These are phyloP conservation scores for Calidris pugnax DNA, from an alignment of 2,113 vertebrate genomes.

Conservation along the genomic window DNA sequence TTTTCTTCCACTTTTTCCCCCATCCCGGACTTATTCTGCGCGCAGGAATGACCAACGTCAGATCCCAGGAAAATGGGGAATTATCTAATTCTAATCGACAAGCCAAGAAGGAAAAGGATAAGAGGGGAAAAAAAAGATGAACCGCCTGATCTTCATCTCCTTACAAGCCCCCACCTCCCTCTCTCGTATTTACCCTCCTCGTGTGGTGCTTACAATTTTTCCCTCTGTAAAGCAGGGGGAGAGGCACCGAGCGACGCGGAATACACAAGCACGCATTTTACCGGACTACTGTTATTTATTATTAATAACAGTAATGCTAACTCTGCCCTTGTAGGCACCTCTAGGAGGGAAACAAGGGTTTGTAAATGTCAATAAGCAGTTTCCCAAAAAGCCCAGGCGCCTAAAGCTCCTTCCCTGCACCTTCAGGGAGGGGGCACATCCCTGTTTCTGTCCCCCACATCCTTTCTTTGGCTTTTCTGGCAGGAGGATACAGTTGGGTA, in stretches of 20 bases:
- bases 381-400: not conserved
- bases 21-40: not conserved
- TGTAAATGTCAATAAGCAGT: not conserved
- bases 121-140: not conserved
- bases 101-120: not conserved
- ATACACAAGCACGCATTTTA: conserved; percentile 33
- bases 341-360: not conserved
- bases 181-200: not conserved
- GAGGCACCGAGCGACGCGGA: not conserved
- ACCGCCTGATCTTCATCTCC: not conserved
- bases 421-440: not conserved
- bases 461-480: not conserved
- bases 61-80: not conserved
- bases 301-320: conserved; percentile 51
- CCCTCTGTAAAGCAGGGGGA: not conserved
- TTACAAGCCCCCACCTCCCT: not conserved
- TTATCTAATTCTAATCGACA: not conserved
- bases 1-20: not conserved
- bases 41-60: not conserved
- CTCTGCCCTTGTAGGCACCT: conserved; percentile 60
- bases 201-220: not conserved
- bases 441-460: not conserved
- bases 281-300: conserved; percentile 28
- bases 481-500: not conserved
- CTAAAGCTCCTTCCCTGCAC: not conserved